A percentile compares a stretch with the other conserved stretches of the same genome.
Conservation (phyloP, 2,113 vertebrate species). For the Xenopus laevis region DNA sequence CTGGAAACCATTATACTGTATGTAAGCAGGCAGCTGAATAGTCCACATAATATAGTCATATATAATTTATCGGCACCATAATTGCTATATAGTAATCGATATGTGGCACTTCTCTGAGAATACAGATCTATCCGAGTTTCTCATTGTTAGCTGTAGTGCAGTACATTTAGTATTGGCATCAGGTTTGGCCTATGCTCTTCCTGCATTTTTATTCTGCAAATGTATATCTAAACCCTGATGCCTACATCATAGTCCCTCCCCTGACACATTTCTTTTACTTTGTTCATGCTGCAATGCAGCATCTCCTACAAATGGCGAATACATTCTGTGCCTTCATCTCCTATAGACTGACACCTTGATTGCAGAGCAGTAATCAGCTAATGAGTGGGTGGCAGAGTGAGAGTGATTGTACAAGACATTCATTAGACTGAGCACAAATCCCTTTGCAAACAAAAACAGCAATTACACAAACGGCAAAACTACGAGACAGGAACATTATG, state of each 20-base stretch:
- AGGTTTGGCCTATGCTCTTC: no score
- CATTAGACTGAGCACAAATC: conserved; percentile 24
- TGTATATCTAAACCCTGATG: not conserved
- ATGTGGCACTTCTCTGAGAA: no score
- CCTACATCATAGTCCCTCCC: not conserved
- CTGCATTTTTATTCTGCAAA: no score
- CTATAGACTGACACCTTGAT: conserved; percentile 31
- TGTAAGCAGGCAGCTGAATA: no score
- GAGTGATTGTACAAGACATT: conserved; percentile 32
- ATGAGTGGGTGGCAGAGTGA: conserved; percentile 33
- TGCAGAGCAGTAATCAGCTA: conserved; percentile 39
- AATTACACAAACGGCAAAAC: conserved; percentile 36
- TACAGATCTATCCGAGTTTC: no score
- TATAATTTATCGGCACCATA: no score
- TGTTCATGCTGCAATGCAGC: conserved; percentile 36
- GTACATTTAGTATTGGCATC: no score
- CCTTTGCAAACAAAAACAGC: conserved; percentile 28
- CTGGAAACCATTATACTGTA: no score
- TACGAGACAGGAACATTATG: conserved; percentile 6
- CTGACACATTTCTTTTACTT: not conserved
- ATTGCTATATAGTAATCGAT: no score
- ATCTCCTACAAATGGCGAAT: conserved; percentile 28
- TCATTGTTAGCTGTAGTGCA: no score
- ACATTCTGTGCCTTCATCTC: conserved; percentile 7
- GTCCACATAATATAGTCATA: no score